These are phyloP conservation scores for Helostoma temminkii DNA, from an alignment of 2,797 vertebrate species.

Conservation along the genomic window DNA sequence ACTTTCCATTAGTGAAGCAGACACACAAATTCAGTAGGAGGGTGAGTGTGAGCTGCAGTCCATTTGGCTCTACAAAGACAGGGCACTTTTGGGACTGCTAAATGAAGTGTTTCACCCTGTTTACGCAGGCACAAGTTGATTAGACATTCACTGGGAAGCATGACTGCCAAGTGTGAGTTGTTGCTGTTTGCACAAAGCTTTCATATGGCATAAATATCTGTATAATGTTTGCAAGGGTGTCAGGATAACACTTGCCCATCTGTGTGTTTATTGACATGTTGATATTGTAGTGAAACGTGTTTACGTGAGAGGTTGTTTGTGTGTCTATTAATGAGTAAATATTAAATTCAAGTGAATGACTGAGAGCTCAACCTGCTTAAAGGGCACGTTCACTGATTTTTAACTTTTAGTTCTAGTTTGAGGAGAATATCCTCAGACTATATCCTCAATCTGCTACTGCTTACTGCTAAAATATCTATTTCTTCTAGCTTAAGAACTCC, in stretches of 20 bases:
- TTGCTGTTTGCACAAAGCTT: slow-evolving; percentile 25
- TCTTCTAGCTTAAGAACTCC: no score
- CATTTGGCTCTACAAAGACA: slow-evolving; percentile 44
- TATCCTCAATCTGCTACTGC: no score
- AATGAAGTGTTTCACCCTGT: slow-evolving; percentile 44
- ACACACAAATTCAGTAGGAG: slow-evolving; percentile 18
- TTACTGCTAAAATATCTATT: no score
- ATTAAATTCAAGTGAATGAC: slow-evolving; percentile 24
- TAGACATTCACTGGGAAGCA: slow-evolving; percentile 43
- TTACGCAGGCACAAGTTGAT: slow-evolving; percentile 29
- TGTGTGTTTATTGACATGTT: slow-evolving; percentile 40
- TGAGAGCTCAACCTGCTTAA: not conserved
- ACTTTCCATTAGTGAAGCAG: slow-evolving; percentile 13
- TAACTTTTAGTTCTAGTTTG: no score
- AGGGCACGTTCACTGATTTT: no score
- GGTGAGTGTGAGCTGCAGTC: slow-evolving; percentile 22
- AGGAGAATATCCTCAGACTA: no score
- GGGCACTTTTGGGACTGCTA: slow-evolving; percentile 27
- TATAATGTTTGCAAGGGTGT: slow-evolving; percentile 33
- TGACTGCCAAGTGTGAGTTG: slow-evolving; percentile 26
- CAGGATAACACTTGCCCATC: slow-evolving; percentile 33
- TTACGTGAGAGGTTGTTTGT: slow-evolving; percentile 10
- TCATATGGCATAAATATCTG: slow-evolving; percentile 27
- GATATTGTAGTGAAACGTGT: slow-evolving; percentile 20
- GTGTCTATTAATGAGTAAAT: slow-evolving; percentile 22